Base-by-base conservation (phyloP, 1,140 invertebrate genomes). In the Agrypnia vestita region DNA sequence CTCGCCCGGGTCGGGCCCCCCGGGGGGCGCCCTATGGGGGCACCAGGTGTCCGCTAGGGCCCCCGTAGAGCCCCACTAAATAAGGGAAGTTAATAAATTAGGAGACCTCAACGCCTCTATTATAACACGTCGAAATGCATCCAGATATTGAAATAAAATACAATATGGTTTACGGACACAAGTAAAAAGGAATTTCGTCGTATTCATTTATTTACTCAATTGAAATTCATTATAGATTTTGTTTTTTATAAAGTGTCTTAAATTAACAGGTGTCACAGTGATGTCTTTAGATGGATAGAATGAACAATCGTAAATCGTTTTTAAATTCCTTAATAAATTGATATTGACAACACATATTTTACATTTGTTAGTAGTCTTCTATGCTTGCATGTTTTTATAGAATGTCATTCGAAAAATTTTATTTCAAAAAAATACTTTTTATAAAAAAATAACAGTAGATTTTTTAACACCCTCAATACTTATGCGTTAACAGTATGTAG, bases 61-160 rank as follows among this genome's bases (percentile, higher is more conserved):
- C 49, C 21, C 59, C 79, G 59, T 8, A 43, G 78, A 19, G 73
- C 73, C 53, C 67, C 67, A 59, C 46, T 21, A 72, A 76, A 71
- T 74, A 61, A 75, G 62, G 51, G 51, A 56, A 55, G 19, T 44
- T 12, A 81, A 81, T 81, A 81, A 81, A 81, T 81, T 81, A 81
- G 56, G 11, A 76, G 69, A 64, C 64, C 61, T 78, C 75, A 77
- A 78, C 75, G 61, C 80, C 64, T 73, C 75, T 67, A 61, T 78
- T 78, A 59, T 78, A 35, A 64, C 61, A 64, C 61, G 19, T 64
- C 25, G 61, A 43, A 64, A 44, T 64, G 61, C 19, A n/a, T 64
- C n/a, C 61, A 64, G 10, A 25, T 64, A n/a, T 35, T 64, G 25
- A 64, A 64, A 64, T 62, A 7, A 64, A 35, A 35, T 35, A 35